Evolutionary conservation across 2,888 invertebrate species (phyloP).

Genomic region (Parapristionchus giblindavisi): DNA sequence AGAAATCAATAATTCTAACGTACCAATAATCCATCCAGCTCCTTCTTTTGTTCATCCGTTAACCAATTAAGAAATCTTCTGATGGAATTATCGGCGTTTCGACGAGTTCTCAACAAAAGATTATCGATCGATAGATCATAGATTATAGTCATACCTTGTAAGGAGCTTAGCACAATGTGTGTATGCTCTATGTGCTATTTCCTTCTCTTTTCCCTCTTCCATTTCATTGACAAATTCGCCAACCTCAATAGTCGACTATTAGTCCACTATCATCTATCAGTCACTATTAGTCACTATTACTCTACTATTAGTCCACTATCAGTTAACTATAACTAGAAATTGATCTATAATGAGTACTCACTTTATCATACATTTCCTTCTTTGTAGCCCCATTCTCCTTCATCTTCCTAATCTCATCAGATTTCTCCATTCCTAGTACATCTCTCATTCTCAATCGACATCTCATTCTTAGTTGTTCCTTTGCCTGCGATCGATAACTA

Average conservation of each 20-base stretch:
- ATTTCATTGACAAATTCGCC: neutral
- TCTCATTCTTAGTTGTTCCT: conserved; percentile 7
- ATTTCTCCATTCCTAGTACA: conserved; percentile 53
- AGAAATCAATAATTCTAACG: neutral
- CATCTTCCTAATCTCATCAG: conserved; percentile 48
- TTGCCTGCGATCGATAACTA: no score
- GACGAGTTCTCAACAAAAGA: neutral
- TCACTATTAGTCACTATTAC: no score
- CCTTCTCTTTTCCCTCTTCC: conserved; percentile 12
- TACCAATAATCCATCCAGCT: conserved; percentile 34
- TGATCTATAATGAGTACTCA: no score
- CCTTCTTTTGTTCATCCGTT: conserved; percentile 19
- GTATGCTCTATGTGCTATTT: conserved; percentile 1
- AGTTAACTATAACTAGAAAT: no score
- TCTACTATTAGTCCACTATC: no score
- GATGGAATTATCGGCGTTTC: neutral
- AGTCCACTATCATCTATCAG: no score
- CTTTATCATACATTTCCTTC: conserved; percentile 8
- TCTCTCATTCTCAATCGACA: conserved; percentile 31
- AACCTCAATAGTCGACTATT: neutral
- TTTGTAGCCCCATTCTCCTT: conserved; percentile 52
- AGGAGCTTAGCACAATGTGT: conserved; percentile 7
- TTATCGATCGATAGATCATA: neutral
- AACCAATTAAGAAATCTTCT: conserved; percentile 14
- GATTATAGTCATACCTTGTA: neutral